Evolutionary conservation across 2,888 invertebrate genomes (phyloP), one percentile per base, ranked within the genome.

Genomic region (Abrostola triplasia): DNA sequence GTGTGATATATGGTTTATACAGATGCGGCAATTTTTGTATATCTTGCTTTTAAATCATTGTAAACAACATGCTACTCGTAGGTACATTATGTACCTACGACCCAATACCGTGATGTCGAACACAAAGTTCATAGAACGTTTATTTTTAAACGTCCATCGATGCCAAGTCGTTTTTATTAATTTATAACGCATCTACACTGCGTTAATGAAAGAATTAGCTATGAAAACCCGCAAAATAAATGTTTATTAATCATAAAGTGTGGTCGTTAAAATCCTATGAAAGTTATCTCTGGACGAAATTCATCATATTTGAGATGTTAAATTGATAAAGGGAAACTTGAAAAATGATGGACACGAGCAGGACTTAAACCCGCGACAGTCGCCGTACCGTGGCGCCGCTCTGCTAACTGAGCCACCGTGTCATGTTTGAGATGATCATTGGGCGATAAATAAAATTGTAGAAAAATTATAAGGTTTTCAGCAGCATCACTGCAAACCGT

Each of bases 161-260:
- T 83, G 85, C 84, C 85, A 85, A 86, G 76, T 74, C 67, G 58
- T 68, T 71, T 77, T 73, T 73, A 78, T 81, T 81, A 73, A 76
- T 70, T 67, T 64, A 75, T 73, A 73, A 66, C 59, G 56, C 62
- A 77, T 78, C 64, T 56, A 51, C 36, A 67, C 11, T 51, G 48
- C 47, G 59, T 55, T 76, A 76, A 67, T 74, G 60, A 59, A 73
- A 66, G 52, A 57, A 69, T 68, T 70, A 63, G 73, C 78, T 70
- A 67, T 62, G 52, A 60, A 70, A 36, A 68, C 9, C 47, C 40
- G 36, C 62, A 64, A 61, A 64, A 58, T 51, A 49, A 37, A 53
- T 60, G 38, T 76, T 72, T 64, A 68, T 51, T 62, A 67, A 35
- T 54, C 59, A 63, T 72, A 65, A 65, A 67, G 64, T 69, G 38